phyloP scores from a whole-genome alignment of 2,113 vertebrate genomes.

The Pituophis catenifer region DNA sequence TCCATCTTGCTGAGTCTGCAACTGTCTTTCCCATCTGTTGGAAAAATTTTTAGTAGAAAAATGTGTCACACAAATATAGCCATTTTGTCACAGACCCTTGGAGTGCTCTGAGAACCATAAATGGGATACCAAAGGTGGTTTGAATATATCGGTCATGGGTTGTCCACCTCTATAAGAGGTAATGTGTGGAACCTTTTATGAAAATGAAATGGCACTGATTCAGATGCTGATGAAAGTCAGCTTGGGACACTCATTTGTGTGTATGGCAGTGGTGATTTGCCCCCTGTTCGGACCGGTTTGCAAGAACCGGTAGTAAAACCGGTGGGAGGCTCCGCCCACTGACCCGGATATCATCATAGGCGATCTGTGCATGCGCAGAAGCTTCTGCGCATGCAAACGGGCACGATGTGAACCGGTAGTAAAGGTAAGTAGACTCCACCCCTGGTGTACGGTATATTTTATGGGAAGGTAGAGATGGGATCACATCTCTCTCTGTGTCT shows the following conservation, averaged over 20 bases:
- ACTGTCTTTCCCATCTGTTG: background rate
- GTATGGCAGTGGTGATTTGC: too few species aligned
- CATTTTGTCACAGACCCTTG: background rate
- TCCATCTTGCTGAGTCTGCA: background rate
- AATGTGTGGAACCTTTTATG: background rate
- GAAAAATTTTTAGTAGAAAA: background rate
- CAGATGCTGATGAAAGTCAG: background rate
- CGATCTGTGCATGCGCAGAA: too few species aligned
- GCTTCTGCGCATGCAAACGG: too few species aligned
- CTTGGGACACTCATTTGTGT: too few species aligned
- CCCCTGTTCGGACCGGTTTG: too few species aligned
- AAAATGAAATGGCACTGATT: background rate
- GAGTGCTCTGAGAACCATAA: background rate
- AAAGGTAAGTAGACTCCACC: too few species aligned
- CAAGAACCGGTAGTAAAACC: too few species aligned
- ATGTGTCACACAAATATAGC: background rate
- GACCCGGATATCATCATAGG: too few species aligned
- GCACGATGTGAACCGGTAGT: too few species aligned
- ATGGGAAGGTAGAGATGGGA: background rate
- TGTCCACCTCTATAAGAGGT: background rate
- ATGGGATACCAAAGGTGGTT: background rate
- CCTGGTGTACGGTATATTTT: background rate
- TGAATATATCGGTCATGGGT: background rate
- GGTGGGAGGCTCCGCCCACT: too few species aligned
- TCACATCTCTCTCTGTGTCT: background rate